Conservation (phyloP, 2,113 vertebrate species). For the Nyctibius bracteatus region DNA sequence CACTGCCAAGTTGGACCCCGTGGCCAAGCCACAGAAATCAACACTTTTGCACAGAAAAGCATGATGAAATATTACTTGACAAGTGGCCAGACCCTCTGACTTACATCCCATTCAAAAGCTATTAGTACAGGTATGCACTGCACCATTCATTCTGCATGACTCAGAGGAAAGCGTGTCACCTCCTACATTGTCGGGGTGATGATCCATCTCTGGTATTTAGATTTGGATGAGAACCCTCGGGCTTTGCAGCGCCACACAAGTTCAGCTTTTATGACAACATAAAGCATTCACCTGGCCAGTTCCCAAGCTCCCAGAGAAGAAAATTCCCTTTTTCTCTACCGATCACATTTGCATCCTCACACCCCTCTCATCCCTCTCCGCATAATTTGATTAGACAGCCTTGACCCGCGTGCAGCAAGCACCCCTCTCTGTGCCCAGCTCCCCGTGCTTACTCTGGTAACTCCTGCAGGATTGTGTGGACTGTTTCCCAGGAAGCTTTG, state of each 20-base stretch:
- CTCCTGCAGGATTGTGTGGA: constrained; percentile 88
- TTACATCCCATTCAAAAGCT: not conserved
- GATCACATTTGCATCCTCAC: not conserved
- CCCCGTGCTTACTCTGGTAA: constrained; percentile 86
- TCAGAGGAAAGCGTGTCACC: not conserved
- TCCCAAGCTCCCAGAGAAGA: not conserved
- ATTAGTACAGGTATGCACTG: not conserved
- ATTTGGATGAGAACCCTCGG: not conserved
- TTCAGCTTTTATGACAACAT: not conserved
- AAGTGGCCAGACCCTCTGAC: not conserved
- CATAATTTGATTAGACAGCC: not conserved
- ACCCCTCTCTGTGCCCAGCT: not conserved
- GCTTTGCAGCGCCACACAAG: not conserved
- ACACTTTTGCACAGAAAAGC: not conserved
- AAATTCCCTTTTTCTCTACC: not conserved
- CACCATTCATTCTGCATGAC: not conserved
- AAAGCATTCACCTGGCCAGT: not conserved
- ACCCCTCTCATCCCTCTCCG: not conserved
- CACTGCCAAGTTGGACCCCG: not conserved
- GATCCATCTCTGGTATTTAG: not conserved
- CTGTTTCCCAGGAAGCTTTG: constrained; percentile 92
- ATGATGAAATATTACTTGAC: not conserved
- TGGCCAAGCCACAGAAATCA: constrained; percentile 6
- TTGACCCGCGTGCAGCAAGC: not conserved
- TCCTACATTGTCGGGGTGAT: not conserved